Evolutionary conservation across 2,888 invertebrate genomes (phyloP).

Genomic region (Metopia argyrocephala): DNA sequence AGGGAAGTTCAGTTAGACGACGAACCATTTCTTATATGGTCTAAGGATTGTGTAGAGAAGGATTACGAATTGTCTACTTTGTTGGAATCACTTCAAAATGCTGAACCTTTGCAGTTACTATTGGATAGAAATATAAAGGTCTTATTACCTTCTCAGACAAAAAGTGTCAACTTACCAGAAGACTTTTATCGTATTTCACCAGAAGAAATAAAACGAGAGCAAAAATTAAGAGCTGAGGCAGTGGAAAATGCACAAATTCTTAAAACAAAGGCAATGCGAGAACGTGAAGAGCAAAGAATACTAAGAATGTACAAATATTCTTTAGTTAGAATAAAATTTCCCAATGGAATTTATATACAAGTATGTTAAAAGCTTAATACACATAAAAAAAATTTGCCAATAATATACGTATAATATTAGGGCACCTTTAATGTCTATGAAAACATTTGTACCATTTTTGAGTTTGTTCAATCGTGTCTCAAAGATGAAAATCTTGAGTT

Average conservation of each 20-base stretch:
- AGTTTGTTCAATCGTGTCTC: conserved; percentile 89
- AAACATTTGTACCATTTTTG: conserved; percentile 85
- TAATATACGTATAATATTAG: conserved; percentile 78
- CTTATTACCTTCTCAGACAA: conserved; percentile 87
- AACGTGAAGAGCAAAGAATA: conserved; percentile 90
- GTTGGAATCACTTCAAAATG: conserved; percentile 87
- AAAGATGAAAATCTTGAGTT: conserved; percentile 85
- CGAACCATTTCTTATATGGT: conserved; percentile 85
- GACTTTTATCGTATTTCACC: conserved; percentile 90
- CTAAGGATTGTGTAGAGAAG: conserved; percentile 79
- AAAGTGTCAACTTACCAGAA: conserved; percentile 85
- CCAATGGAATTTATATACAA: conserved; percentile 90
- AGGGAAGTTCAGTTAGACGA: conserved; percentile 81
- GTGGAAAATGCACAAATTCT: conserved; percentile 90
- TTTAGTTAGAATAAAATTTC: conserved; percentile 91
- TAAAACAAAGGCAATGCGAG: conserved; percentile 96
- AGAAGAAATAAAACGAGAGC: conserved; percentile 92
- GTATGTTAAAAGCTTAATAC: conserved; percentile 77
- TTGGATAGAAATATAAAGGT: conserved; percentile 92
- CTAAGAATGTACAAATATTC: conserved; percentile 91
- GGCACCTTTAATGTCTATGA: conserved; percentile 94
- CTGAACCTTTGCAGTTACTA: conserved; percentile 90
- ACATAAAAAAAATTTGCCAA: not conserved
- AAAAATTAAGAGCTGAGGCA: conserved; percentile 85
- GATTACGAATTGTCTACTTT: conserved; percentile 81